A percentile compares a stretch with the other conserved stretches of the same genome.
Conservation (phyloP, 2,113 vertebrate genomes). For the Sceloporus tristichus region DNA sequence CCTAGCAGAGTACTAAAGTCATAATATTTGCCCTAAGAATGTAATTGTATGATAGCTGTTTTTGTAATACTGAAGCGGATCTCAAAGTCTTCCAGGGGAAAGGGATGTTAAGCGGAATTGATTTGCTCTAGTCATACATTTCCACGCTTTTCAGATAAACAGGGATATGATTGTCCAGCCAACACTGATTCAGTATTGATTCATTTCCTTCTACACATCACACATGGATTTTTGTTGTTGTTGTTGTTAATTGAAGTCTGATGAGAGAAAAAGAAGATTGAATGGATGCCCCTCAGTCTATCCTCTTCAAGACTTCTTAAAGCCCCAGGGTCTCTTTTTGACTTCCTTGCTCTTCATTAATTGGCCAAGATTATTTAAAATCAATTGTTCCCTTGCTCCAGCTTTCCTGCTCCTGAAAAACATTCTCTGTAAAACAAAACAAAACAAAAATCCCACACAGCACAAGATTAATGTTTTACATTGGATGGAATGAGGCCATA, state of each 20-base stretch:
- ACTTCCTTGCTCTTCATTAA: neutral
- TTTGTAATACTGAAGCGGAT: constrained; percentile 17
- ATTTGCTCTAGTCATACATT: constrained; percentile 28
- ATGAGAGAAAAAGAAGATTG: neutral
- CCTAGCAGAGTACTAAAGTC: constrained; percentile 2
- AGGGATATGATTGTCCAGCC: neutral
- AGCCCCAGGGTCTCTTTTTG: neutral
- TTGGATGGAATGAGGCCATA: neutral
- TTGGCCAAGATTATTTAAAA: neutral
- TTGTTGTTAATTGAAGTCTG: neutral
- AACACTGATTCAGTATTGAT: constrained; percentile 25
- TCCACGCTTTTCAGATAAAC: constrained; percentile 4
- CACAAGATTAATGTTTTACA: neutral
- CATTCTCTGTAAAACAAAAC: neutral
- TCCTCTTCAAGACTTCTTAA: constrained; percentile 1
- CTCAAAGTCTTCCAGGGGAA: constrained; percentile 15
- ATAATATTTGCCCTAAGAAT: constrained; percentile 45
- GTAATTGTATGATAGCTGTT: constrained; percentile 19
- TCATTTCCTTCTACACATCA: constrained; percentile 24
- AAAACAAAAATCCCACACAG: too few relatives aligned
- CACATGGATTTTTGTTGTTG: neutral
- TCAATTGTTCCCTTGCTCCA: neutral
- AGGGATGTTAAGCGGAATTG: constrained; percentile 30
- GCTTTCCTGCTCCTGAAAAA: neutral
- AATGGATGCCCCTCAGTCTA: neutral